These are phyloP conservation scores for Lissocephala sabroskyi DNA, from an alignment of 2,888 invertebrate genomes.

Conservation along the genomic window DNA sequence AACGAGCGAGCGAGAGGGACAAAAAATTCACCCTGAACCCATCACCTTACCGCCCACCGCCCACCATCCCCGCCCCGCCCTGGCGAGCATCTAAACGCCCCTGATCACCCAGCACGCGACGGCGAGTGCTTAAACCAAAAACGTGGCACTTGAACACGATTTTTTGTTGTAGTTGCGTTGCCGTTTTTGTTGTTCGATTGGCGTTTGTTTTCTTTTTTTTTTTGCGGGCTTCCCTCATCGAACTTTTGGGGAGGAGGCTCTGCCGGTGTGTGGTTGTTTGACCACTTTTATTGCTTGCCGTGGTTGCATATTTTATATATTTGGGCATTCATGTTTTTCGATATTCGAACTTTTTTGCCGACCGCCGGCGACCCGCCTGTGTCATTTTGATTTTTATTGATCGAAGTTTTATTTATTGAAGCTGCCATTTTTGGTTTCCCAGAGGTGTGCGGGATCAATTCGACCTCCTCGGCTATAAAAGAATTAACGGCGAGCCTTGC, in stretches of 20 bases:
- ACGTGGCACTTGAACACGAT: constrained; percentile 51
- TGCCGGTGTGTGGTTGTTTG: constrained; percentile 13
- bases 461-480: no score
- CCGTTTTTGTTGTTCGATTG: constrained; percentile 13
- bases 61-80: neutral
- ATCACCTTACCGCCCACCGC: neutral
- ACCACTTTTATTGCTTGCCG: constrained; percentile 57
- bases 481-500: no score
- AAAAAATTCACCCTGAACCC: neutral
- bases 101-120: neutral
- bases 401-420: constrained; percentile 49
- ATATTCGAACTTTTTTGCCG: no score
- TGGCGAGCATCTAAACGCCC: neutral
- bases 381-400: constrained; percentile 34
- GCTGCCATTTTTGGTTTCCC: constrained; percentile 54
- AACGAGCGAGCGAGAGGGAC: neutral
- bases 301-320: constrained; percentile 46
- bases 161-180: constrained; percentile 21
- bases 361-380: constrained; percentile 36
- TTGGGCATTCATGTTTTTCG: constrained; percentile 56
- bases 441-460: no score
- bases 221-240: constrained; percentile 6
- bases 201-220: constrained; percentile 18
- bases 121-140: no score
- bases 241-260: constrained; percentile 8